phyloP scores from a whole-genome alignment of 2,888 invertebrate species.

The Apotomis betuletana region DNA sequence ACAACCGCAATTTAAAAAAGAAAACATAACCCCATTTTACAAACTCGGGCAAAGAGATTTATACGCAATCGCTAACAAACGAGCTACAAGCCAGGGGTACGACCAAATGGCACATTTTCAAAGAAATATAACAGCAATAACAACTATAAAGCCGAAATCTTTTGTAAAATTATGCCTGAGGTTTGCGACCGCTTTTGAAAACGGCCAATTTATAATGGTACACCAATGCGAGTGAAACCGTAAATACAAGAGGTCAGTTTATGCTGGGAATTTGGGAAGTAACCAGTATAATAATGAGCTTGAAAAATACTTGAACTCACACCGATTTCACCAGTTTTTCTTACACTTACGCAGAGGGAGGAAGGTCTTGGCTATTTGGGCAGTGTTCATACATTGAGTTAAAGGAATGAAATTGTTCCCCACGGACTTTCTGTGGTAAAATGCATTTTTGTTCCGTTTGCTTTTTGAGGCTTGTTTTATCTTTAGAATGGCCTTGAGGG shows the following conservation, averaged over 20 bases:
- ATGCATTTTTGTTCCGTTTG: constrained; percentile 38
- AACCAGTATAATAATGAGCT: constrained; percentile 24
- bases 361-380: constrained; percentile 18
- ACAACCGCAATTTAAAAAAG: constrained; percentile 14
- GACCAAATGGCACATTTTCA: constrained; percentile 42
- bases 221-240: not conserved
- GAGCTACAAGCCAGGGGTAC: constrained; percentile 33
- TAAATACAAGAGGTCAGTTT: not conserved
- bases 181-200: constrained; percentile 39
- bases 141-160: constrained; percentile 41
- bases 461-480: constrained; percentile 34
- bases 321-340: not conserved
- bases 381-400: constrained; percentile 34
- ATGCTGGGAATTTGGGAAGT: not conserved
- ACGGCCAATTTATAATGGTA: constrained; percentile 10
- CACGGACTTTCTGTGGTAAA: constrained; percentile 27
- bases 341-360: not conserved
- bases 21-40: constrained; percentile 10
- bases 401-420: constrained; percentile 39
- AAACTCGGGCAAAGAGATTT: constrained; percentile 26
- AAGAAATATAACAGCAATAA: constrained; percentile 44
- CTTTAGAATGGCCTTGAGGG: constrained; percentile 10
- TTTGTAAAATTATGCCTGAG: constrained; percentile 42
- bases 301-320: not conserved
- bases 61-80: constrained; percentile 36